These are phyloP conservation scores for Taphrorychus bicolor DNA, from an alignment of 2,888 invertebrate species.

Conservation along the genomic window DNA sequence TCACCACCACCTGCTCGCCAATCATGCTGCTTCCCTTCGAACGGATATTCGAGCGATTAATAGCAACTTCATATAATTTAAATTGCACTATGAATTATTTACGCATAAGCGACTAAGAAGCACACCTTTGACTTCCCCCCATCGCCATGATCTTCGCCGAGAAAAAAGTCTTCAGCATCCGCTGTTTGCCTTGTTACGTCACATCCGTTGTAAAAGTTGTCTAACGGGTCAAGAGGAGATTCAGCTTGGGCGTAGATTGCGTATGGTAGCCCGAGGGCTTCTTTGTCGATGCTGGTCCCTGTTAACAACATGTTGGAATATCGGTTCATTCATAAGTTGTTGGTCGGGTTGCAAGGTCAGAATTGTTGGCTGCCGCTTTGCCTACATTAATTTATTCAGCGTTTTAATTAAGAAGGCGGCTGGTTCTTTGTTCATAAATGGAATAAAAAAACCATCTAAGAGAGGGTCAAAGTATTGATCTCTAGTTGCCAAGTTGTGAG, in stretches of 20 bases:
- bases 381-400: neutral
- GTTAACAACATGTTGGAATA: neutral
- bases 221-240: conserved; percentile 44
- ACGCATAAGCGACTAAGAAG: too few species aligned
- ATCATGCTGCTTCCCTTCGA: too few species aligned
- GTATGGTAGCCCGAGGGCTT: neutral
- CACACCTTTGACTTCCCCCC: conserved; percentile 1
- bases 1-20: too few species aligned
- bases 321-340: neutral
- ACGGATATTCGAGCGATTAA: neutral
- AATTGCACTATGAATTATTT: conserved; percentile 2
- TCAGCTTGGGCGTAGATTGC: conserved; percentile 29
- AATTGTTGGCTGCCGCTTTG: neutral
- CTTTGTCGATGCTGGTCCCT: neutral
- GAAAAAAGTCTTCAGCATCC: conserved; percentile 32
- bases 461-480: too few species aligned
- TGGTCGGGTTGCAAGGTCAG: neutral
- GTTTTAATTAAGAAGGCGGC: neutral
- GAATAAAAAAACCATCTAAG: too few species aligned
- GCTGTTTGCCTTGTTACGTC: conserved; percentile 44
- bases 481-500: too few species aligned
- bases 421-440: too few species aligned
- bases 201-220: conserved; percentile 49
- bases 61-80: neutral
- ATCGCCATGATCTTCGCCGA: conserved; percentile 17